A percentile compares a stretch with the other conserved stretches of the same genome.
These are phyloP conservation scores for Theretra japonica DNA, from an alignment of 2,888 invertebrate genomes.

Conservation along the genomic window DNA sequence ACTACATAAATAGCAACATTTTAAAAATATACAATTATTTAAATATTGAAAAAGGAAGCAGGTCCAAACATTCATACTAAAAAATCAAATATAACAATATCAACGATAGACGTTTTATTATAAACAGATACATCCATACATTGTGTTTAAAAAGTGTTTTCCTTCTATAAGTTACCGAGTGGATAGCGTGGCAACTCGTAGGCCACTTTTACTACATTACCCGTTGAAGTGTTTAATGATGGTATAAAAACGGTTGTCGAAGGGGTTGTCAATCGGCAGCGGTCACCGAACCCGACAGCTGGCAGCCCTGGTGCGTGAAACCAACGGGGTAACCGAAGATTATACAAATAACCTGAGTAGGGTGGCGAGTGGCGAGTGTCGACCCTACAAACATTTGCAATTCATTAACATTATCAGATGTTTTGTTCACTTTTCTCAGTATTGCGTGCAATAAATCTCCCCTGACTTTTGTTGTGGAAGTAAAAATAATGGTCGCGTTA, in stretches of 20 bases:
- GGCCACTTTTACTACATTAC: conserved; percentile 10
- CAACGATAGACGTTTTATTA: not conserved
- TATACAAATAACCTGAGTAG: conserved; percentile 27
- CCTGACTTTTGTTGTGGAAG: not conserved
- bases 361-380: not conserved
- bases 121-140: not conserved
- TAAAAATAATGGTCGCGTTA: not conserved
- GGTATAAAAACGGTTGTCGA: conserved; percentile 36
- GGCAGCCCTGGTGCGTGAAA: conserved; percentile 45
- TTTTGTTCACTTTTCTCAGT: conserved; percentile 15
- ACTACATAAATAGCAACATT: too few species aligned
- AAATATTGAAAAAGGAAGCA: too few species aligned
- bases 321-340: conserved; percentile 42
- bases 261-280: conserved; percentile 59
- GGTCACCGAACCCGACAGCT: conserved; percentile 74
- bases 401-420: conserved; percentile 23
- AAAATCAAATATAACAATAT: not conserved
- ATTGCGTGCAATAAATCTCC: conserved; percentile 2
- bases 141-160: not conserved
- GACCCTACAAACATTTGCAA: conserved; percentile 26
- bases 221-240: conserved; percentile 32
- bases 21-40: too few species aligned
- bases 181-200: not conserved
- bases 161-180: not conserved
- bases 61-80: not conserved